These are phyloP conservation scores for Lepidurus apus DNA, from an alignment of 1,140 invertebrate species.

Conservation along the genomic window DNA sequence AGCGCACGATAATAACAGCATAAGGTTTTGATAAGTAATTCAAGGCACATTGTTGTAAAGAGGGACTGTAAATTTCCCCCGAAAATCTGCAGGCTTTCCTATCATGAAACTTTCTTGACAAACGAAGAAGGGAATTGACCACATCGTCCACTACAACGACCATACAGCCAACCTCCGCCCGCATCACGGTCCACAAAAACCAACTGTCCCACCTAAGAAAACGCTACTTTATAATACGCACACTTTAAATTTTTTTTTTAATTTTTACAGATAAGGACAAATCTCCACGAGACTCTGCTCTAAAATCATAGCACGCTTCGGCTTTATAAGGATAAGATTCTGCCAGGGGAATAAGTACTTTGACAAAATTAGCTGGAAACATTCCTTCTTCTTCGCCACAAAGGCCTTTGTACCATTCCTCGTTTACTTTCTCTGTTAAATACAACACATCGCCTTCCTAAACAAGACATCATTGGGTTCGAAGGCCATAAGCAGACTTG, in stretches of 20 bases:
- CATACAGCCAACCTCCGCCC: constrained; percentile 31
- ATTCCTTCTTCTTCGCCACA: constrained; percentile 23
- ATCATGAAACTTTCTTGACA: constrained; percentile 23
- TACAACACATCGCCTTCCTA: constrained; percentile 32
- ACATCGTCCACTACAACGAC: constrained; percentile 17
- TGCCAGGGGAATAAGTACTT: background rate
- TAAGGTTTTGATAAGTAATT: constrained; percentile 18
- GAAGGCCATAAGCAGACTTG: background rate
- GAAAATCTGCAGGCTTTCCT: background rate
- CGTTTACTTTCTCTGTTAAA: constrained; percentile 29
- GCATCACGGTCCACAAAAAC: constrained; percentile 15
- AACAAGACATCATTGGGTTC: background rate
- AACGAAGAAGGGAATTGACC: constrained; percentile 33
- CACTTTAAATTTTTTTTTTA: background rate
- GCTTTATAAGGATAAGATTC: constrained; percentile 25
- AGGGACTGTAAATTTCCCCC: background rate
- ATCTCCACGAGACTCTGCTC: constrained; percentile 26
- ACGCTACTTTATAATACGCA: background rate
- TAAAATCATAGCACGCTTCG: constrained; percentile 31
- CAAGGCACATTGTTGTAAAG: background rate
- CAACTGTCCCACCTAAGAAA: constrained; percentile 26
- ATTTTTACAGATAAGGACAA: constrained; percentile 20
- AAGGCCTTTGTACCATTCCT: constrained; percentile 26
- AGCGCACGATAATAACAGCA: background rate
- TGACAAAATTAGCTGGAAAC: constrained; percentile 29